phyloP scores from a whole-genome alignment of 2,888 invertebrate species.

The Platerodrilus igneus region DNA sequence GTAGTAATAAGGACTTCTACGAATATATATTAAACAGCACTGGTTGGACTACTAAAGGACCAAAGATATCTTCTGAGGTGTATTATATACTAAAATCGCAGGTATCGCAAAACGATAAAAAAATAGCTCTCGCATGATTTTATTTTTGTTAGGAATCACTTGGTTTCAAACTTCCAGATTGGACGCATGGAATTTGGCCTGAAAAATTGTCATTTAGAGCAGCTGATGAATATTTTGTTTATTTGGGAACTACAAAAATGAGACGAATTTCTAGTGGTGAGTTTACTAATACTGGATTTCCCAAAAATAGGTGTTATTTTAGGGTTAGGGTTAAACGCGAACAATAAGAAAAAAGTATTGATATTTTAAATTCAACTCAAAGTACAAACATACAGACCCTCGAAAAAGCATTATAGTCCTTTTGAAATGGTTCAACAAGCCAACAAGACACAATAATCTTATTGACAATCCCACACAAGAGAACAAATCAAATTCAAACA shows the following conservation, averaged over 20 bases:
- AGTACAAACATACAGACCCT: too few species aligned
- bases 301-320: too few species aligned
- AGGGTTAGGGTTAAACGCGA: too few species aligned
- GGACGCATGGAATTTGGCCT: slow-evolving; percentile 16
- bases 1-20: slow-evolving; percentile 25
- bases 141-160: slow-evolving; percentile 7
- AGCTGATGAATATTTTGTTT: slow-evolving; percentile 11
- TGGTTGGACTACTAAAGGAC: slow-evolving; percentile 6
- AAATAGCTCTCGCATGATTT: background rate
- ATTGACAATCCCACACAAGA: too few species aligned
- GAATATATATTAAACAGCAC: slow-evolving; percentile 17
- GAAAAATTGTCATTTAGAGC: slow-evolving; percentile 12
- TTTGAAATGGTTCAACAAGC: too few species aligned
- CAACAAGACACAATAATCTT: too few species aligned
- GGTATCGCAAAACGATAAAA: slow-evolving; percentile 10
- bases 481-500: too few species aligned
- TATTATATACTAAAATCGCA: slow-evolving; percentile 12
- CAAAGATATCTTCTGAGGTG: slow-evolving; percentile 5
- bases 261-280: slow-evolving; percentile 15
- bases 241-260: slow-evolving; percentile 10
- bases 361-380: too few species aligned
- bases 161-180: slow-evolving; percentile 10
- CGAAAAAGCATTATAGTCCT: too few species aligned
- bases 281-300: too few species aligned
- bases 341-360: too few species aligned